These are phyloP conservation scores for Trissoscelio sp. DNA, from an alignment of 2,888 invertebrate species.

Conservation along the genomic window DNA sequence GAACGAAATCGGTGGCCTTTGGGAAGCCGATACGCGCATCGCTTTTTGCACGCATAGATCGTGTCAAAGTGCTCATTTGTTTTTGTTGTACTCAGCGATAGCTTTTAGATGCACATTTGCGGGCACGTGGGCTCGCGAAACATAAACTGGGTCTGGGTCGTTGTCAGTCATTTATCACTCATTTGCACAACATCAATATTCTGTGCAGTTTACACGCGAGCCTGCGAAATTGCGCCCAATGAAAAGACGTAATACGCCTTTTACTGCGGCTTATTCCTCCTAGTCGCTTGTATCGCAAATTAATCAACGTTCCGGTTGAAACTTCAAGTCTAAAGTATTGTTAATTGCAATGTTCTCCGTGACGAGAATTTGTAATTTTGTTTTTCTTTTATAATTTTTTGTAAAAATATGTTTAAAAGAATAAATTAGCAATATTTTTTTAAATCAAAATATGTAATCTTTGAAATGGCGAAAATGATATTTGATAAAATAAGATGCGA, in stretches of 20 bases:
- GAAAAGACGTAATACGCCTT: conserved; percentile 41
- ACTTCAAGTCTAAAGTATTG: not conserved
- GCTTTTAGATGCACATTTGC: conserved; percentile 2
- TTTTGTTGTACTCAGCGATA: conserved; percentile 14
- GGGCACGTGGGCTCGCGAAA: conserved; percentile 52
- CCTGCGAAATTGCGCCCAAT: conserved; percentile 48
- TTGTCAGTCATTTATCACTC: conserved; percentile 65
- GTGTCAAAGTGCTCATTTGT: conserved; percentile 16
- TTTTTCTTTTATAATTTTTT: not conserved
- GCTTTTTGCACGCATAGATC: not conserved
- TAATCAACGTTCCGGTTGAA: conserved; percentile 4
- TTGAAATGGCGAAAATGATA: not conserved
- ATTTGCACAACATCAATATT: conserved; percentile 66
- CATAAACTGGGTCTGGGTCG: conserved; percentile 63
- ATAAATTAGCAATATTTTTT: not conserved
- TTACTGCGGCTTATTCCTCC: conserved; percentile 11
- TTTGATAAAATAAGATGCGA: not conserved
- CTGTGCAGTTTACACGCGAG: conserved; percentile 59
- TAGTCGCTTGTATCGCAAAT: conserved; percentile 16
- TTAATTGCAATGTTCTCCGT: not conserved
- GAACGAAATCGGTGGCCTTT: not conserved
- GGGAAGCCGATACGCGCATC: not conserved
- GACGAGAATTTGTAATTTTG: not conserved
- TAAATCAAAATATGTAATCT: not conserved
- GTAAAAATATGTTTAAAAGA: not conserved